Evolutionary conservation across 1,140 invertebrate species (phyloP).

Genomic region (Babylonia areolata): DNA sequence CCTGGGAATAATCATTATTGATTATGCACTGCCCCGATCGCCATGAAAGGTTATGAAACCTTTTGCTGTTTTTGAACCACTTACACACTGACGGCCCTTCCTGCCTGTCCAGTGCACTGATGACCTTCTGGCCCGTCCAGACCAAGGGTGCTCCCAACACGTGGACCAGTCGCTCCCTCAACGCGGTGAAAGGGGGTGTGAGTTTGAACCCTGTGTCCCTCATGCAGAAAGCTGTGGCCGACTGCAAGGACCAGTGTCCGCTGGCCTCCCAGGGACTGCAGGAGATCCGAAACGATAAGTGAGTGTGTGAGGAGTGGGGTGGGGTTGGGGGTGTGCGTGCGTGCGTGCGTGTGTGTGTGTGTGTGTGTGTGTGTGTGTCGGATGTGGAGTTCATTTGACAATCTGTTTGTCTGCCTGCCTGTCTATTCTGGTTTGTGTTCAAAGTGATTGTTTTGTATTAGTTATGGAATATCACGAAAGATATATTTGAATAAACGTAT

Average conservation of each 20-base stretch:
- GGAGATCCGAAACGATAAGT: neutral
- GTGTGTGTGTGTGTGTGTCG: slow-evolving; percentile 10
- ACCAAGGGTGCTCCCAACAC: neutral
- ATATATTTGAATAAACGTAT: neutral
- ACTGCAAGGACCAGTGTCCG: slow-evolving; percentile 9
- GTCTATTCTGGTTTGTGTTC: too few relatives aligned
- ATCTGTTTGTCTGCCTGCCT: neutral
- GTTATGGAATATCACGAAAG: too few relatives aligned
- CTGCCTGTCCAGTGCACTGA: neutral
- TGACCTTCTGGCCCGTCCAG: neutral
- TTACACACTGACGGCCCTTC: neutral
- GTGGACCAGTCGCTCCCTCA: neutral
- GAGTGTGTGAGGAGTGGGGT: neutral
- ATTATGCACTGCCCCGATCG: too few relatives aligned
- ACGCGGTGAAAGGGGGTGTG: neutral
- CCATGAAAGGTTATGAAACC: too few relatives aligned
- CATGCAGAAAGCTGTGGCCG: neutral
- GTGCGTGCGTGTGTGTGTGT: slow-evolving; percentile 2
- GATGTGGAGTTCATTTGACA: too few relatives aligned
- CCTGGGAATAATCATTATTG: too few relatives aligned
- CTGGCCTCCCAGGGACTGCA: neutral
- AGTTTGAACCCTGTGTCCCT: neutral
- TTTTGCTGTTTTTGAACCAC: neutral
- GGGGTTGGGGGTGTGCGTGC: neutral
- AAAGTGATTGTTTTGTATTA: too few relatives aligned